Evolutionary conservation across 2,888 invertebrate genomes (phyloP), one percentile per base, ranked within the genome.

Genomic region (Lumbricus terrestris): DNA sequence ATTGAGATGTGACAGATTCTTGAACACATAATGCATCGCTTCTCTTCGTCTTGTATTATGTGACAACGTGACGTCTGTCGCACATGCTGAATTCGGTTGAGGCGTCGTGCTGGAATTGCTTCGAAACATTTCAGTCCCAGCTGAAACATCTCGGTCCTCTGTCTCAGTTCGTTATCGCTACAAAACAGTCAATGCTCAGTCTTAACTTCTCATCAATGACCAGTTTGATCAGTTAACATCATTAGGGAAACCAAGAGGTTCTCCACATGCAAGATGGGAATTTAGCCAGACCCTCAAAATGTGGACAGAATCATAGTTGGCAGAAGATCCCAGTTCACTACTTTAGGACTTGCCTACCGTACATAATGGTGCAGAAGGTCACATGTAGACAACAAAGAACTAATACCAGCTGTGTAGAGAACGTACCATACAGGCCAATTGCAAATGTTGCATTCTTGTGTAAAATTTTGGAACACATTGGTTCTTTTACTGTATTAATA

Each of bases 1-100:
- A 69, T 69, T n/a, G 69, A 69, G 69, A 69, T 69, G 69, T 69
- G n/a, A 69, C 69, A 69, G 69, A 69, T 69, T 69, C 69, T 69
- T 69, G 69, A 69, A n/a, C 69, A 69, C 69, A n/a, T 69, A 69
- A 69, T 69, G 69, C 69, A 69, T n/a, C 69, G 69, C 13, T 69
- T 69, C 69, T 69, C 69, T 69, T 69, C 69, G 16, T 69, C 69
- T 69, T 69, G 69, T n/a, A 69, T 69, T 69, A 69, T 16, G n/a
- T 69, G 69, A 69, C n/a, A 69, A n/a, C 69, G 69, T 69, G 69
- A 3, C n/a, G n/a, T 69, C 69, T 69, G 69, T 69, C 69, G 69
- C n/a, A 69, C 69, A 69, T n/a, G 69, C 6, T n/a, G 69, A 29
- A 69, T 8, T 69, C 69, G 69, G 69, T 69, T 69, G 6, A 69